phyloP scores from a whole-genome alignment of 2,888 invertebrate species.

The Archaeoteleia sp. region DNA sequence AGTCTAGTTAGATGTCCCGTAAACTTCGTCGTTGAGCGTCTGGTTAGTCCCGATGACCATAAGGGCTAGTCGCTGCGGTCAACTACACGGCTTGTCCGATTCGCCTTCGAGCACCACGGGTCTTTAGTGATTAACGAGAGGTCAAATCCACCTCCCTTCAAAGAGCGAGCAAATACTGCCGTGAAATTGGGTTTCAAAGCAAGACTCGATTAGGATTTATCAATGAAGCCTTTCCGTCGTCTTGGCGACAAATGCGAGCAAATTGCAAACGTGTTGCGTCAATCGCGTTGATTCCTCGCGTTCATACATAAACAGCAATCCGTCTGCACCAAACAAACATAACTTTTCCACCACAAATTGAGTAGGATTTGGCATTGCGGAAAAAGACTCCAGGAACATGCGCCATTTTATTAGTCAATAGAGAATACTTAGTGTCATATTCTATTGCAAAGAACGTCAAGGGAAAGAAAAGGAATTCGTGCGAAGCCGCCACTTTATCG shows the following conservation, averaged over 20 bases:
- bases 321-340: too few relatives aligned
- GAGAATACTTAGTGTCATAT: slow-evolving; percentile 63
- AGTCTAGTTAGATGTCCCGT: slow-evolving; percentile 48
- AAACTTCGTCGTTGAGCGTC: slow-evolving; percentile 44
- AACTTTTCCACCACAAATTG: not conserved
- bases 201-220: slow-evolving; percentile 66
- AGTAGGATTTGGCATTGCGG: not conserved
- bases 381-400: slow-evolving; percentile 23
- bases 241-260: not conserved
- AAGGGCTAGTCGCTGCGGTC: slow-evolving; percentile 70
- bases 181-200: slow-evolving; percentile 68
- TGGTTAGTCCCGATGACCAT: slow-evolving; percentile 54
- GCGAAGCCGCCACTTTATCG: slow-evolving; percentile 66
- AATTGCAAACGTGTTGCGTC: not conserved
- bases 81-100: slow-evolving; percentile 71
- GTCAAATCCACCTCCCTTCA: slow-evolving; percentile 67
- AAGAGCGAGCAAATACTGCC: slow-evolving; percentile 63
- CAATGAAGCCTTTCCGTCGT: slow-evolving; percentile 33
- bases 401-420: slow-evolving; percentile 51
- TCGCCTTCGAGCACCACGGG: slow-evolving; percentile 65
- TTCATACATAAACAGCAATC: too few relatives aligned
- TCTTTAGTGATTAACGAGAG: slow-evolving; percentile 75
- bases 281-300: too few relatives aligned
- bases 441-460: slow-evolving; percentile 59
- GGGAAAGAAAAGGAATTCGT: slow-evolving; percentile 63